Evolutionary conservation across 2,113 vertebrate species (phyloP).

Genomic region (Mystacornis crossleyi): DNA sequence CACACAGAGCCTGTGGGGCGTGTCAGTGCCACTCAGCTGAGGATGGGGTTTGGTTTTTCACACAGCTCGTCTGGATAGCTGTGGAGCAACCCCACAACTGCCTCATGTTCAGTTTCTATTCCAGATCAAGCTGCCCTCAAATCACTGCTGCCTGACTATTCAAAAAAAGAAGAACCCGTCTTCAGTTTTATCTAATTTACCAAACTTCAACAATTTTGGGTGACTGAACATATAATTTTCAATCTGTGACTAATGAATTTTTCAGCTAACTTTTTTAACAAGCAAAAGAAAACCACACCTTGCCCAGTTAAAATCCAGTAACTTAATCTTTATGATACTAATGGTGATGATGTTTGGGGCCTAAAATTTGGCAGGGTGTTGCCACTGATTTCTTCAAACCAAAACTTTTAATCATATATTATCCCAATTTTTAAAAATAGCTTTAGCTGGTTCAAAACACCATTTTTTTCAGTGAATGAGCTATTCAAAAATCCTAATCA

Average conservation of each 20-base stretch:
- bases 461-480: constrained; percentile 38
- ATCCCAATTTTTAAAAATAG: constrained; percentile 34
- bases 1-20: background rate
- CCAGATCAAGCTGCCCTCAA: background rate
- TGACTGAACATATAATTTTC: background rate
- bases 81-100: background rate
- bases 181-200: background rate
- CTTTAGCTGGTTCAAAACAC: constrained; percentile 46
- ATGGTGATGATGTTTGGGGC: background rate
- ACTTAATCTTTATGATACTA: background rate
- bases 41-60: background rate
- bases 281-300: background rate
- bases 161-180: background rate
- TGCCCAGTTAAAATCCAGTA: background rate
- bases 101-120: background rate
- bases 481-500: constrained; percentile 51
- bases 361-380: constrained; percentile 29
- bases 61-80: background rate
- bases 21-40: background rate
- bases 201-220: background rate
- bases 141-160: background rate
- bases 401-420: constrained; percentile 47
- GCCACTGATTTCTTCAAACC: constrained; percentile 13
- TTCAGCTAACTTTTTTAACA: background rate
- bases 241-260: background rate